These are phyloP conservation scores for Timandra comae DNA, from an alignment of 2,888 invertebrate genomes.

Conservation along the genomic window DNA sequence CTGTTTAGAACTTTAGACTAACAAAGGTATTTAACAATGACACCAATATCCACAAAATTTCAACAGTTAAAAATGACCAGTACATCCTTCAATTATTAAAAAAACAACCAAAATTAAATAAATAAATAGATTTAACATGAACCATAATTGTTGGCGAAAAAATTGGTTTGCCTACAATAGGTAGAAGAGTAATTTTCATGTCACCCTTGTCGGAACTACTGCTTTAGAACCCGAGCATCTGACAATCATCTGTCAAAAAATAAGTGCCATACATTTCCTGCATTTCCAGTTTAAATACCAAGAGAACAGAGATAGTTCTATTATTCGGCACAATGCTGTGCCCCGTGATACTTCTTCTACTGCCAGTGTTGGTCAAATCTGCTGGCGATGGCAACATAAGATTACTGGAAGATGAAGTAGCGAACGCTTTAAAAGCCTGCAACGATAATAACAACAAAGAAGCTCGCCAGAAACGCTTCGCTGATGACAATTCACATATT, in stretches of 20 bases:
- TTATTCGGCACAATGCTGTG: constrained; percentile 30
- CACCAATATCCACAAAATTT: too few relatives aligned
- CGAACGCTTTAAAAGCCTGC: constrained; percentile 50
- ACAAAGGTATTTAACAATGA: too few relatives aligned
- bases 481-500: constrained; percentile 33
- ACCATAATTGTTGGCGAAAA: background rate
- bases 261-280: constrained; percentile 51
- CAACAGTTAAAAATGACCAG: too few relatives aligned
- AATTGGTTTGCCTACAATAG: background rate
- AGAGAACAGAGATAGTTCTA: too few relatives aligned
- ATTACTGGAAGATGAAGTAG: constrained; percentile 59
- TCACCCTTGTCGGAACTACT: constrained; percentile 11
- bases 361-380: constrained; percentile 39
- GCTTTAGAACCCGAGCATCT: constrained; percentile 14
- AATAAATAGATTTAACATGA: constrained; percentile 1
- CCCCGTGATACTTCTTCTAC: constrained; percentile 29
- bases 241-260: constrained; percentile 43
- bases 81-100: too few relatives aligned
- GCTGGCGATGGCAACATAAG: constrained; percentile 60
- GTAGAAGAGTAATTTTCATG: constrained; percentile 1
- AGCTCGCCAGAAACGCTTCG: constrained; percentile 17
- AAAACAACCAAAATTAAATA: constrained; percentile 4
- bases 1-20: too few relatives aligned
- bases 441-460: constrained; percentile 14
- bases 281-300: constrained; percentile 34